Base-by-base conservation (phyloP, 2,113 vertebrate species). In the Promerops cafer region DNA sequence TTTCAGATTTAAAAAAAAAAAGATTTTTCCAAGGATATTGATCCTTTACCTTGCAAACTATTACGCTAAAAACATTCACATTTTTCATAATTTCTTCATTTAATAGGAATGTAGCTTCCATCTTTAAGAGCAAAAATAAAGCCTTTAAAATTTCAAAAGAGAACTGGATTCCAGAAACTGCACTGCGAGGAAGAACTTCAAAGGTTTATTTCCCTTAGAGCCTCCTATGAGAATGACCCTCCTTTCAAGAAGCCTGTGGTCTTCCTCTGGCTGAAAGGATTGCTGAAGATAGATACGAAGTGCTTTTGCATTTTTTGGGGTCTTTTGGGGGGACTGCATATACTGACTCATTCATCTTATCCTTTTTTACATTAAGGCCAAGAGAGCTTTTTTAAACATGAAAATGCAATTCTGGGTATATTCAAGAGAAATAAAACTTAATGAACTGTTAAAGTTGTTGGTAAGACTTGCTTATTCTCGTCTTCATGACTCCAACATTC, bases 91-190 rank as follows among this genome's bases (percentile, higher is more conserved):
- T 45, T 74, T 71, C 54, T 71, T 81, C 4, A 39, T 80, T 95
- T 92, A 77, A 77, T 92, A 83, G 76, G 14, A 84, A 71, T 61
- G 76, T 3, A 13, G 4, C 59, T 84, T 52, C 47, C 13, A 63
- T 30, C 13, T 80, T 92, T 87, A 83, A 68, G 69, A 84, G 44
- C 35, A 92, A 87, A 94, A 92, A 77, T 54, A 69, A 91, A 89
- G 30, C n/a, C 78, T 93, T 93, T 76, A 84, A 93, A 83, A 45
- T 76, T 64, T 81, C 52, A 64, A 76, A 87, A 88, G 66, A 84
- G 39, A 87, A 40, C 30, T 63, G 45, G 59, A 90, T 91, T 76
- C 52, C 52, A 85, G 66, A 68, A 83, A 72, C 5, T 21, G 75
- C 50, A 89, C 11, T 5, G 4, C 30, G 78, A 94, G 57, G 28